Base-by-base conservation (phyloP, 2,113 vertebrate genomes). In the Melospiza georgiana region DNA sequence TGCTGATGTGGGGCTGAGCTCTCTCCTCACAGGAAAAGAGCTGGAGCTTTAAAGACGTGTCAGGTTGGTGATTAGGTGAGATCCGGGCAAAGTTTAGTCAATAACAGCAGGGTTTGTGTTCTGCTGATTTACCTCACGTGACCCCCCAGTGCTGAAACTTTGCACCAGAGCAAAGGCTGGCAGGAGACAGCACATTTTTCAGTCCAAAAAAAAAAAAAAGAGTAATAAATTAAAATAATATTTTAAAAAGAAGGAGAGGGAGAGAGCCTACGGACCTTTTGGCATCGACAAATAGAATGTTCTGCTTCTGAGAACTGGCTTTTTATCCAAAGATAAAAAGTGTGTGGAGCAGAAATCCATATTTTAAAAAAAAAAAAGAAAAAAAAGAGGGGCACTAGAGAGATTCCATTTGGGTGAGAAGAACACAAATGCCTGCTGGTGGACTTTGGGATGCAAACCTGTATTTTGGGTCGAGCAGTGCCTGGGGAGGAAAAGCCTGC, bases 381-480 rank as follows among this genome's bases (percentile, higher is more conserved):
- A 33, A 28, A 31, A 21, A 58, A 46, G 16, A 43, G 14, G 21
- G 7, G 22, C 6, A 15, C 16, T 3, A 0, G 14, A 18, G 39
- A 86, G 22, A 30, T 9, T 79, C 48, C 2, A 1, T 24, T 22
- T 30, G 54, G 35, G 43, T 3, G 7, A 79, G 43, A 49, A 79
- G 43, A 49, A 15, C 58, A 22, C 20, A 27, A 51, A 25, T 12
- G 48, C 63, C 15, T 2, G 5, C 1, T 19, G 39, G 6, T 51
- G 52, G 48, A 44, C 21, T 75, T 75, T 3, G 14, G 31, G 72
- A 41, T 17, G 76, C 24, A 49, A 48, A 71, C 17, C n/a, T 22
- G n/a, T 4, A 0, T 21, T 6, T 5, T 49, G 35, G 1, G 44
- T 0, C 3, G 18, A 28, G 57, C 24, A 46, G 35, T 1, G 1